Evolutionary conservation across 2,797 vertebrate genomes (phyloP).

Genomic region (Microhierax caerulescens): DNA sequence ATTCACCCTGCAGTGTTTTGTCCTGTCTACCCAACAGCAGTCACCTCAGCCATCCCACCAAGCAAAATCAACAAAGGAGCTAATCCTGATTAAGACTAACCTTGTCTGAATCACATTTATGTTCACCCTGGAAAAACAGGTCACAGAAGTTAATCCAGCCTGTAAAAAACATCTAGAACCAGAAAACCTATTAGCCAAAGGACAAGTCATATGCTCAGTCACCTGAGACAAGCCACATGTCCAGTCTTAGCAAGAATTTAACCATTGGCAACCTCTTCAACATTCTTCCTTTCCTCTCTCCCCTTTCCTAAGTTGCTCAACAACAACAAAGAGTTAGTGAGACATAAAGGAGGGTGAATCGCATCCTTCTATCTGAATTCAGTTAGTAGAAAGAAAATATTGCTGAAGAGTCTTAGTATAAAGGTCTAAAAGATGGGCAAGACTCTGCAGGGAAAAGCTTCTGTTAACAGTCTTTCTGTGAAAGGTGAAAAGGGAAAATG

Average conservation of each 20-base stretch:
- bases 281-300: not conserved
- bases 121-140: not conserved
- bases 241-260: not conserved
- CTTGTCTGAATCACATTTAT: not conserved
- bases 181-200: not conserved
- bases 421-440: not conserved
- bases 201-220: not conserved
- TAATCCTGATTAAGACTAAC: constrained; percentile 26
- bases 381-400: not conserved
- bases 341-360: not conserved
- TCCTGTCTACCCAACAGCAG: not conserved
- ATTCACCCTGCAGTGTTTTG: not conserved
- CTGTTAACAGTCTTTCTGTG: not conserved
- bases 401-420: not conserved
- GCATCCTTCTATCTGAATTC: not conserved
- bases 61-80: not conserved
- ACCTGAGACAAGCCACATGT: not conserved
- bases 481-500: not conserved
- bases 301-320: not conserved
- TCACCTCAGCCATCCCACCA: not conserved
- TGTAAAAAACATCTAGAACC: constrained; percentile 13
- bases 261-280: not conserved
- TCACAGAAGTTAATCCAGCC: constrained; percentile 35
- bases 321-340: not conserved
- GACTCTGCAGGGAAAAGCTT: not conserved